phyloP scores from a whole-genome alignment of 2,888 invertebrate genomes.

The Orthonevra nobilis region DNA sequence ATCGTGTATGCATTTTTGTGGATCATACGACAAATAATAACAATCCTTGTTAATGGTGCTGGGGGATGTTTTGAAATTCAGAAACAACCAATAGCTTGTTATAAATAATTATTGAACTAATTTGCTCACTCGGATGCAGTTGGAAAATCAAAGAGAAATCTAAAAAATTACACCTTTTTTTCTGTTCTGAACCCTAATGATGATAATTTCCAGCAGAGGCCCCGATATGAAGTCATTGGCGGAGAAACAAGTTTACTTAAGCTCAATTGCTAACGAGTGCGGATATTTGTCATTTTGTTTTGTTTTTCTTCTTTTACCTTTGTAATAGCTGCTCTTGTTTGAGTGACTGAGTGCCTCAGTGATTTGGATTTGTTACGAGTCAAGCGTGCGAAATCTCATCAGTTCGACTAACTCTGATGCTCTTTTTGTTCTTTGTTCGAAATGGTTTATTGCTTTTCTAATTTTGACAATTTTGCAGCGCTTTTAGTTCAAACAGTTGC shows the following conservation, averaged over 20 bases:
- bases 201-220: conserved; percentile 48
- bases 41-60: conserved; percentile 12
- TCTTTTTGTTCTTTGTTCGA: no score
- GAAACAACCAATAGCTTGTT: background rate
- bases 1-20: conserved; percentile 38
- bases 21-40: conserved; percentile 32
- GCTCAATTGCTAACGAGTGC: no score
- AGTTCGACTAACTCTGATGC: conserved; percentile 62
- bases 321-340: conserved; percentile 37
- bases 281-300: conserved; percentile 21
- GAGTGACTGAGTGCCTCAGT: conserved; percentile 12
- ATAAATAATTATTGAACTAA: conserved; percentile 45
- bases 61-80: background rate
- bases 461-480: no score
- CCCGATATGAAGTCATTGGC: conserved; percentile 14
- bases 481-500: no score
- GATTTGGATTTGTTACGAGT: conserved; percentile 12
- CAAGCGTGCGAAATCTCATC: conserved; percentile 60
- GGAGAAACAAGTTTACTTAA: background rate
- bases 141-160: conserved; percentile 34
- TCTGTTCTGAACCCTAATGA: conserved; percentile 43
- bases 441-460: no score
- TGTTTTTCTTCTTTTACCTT: conserved; percentile 3
- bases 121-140: background rate
- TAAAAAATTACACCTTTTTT: conserved; percentile 35